These are phyloP conservation scores for Apaloderma vittatum DNA, from an alignment of 2,113 vertebrate species.

Conservation along the genomic window DNA sequence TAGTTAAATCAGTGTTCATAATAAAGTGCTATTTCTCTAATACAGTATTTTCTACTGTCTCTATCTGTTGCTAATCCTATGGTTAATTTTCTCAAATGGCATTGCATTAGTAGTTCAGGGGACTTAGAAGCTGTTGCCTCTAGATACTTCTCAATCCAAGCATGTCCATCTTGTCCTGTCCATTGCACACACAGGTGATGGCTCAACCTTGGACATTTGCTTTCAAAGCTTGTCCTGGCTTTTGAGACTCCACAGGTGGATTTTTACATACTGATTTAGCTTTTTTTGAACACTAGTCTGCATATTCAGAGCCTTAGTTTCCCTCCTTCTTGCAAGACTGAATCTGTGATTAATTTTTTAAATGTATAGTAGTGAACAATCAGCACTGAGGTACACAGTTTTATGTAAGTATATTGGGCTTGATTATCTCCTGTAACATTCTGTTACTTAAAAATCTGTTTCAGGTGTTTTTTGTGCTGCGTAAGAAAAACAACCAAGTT, in stretches of 20 bases:
- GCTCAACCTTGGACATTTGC: background rate
- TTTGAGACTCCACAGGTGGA: background rate
- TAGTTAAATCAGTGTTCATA: background rate
- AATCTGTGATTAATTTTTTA: background rate
- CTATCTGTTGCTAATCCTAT: background rate
- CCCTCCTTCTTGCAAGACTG: background rate
- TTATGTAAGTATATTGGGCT: background rate
- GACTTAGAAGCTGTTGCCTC: background rate
- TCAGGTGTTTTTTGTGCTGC: slow-evolving; percentile 96
- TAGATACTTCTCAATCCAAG: background rate
- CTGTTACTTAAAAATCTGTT: slow-evolving; percentile 74
- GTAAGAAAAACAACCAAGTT: slow-evolving; percentile 95
- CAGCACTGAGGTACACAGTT: background rate
- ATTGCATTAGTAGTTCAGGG: background rate
- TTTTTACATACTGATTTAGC: background rate
- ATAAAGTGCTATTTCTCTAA: background rate
- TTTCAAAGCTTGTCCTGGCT: background rate
- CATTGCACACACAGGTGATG: fast-evolving
- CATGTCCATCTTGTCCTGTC: fast-evolving
- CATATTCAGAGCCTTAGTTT: background rate
- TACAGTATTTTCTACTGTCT: background rate
- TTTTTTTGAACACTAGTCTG: background rate
- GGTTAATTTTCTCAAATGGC: background rate
- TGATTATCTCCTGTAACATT: slow-evolving; percentile 19
- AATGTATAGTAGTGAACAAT: background rate